Base-by-base conservation (phyloP, 2,797 vertebrate species). In the Acanthiza pusilla region DNA sequence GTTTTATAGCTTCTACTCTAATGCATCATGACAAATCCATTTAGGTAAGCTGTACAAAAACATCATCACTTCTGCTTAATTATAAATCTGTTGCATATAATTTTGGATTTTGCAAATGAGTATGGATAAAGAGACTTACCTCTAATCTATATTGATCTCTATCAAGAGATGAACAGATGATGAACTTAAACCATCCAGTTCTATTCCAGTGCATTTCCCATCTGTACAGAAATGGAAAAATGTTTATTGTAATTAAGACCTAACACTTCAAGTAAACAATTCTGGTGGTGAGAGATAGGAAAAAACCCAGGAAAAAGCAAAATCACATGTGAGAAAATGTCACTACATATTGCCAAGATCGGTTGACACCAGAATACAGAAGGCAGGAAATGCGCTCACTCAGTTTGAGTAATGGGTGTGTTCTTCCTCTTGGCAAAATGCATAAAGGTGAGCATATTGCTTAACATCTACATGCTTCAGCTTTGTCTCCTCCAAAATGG, bases 121-220 rank as follows among this genome's bases (percentile, higher is more conserved):
- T 91, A 90, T 84, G 85, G 73, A 89, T 96, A 94, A 96, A 89
- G 85, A 93, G 94, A 83, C 58, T 95, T 95, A 94, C 61, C 85
- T 94, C 88, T 95, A 95, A 96, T 96, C 95, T 94, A 45, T 94
- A 94, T 61, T 91, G 96, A 93, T 95, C 79, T 94, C 81, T 94
- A 67, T 81, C 62, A 96, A 92, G 79, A 72, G 82, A 93, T 84
- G 82, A 96, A 83, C 93, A 93, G 96, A 95, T 95, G 89, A 95
- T 89, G 75, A 90, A 94, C 91, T 91, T 77, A 88, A 89, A 94
- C 68, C 88, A 88, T 36, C n/a, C 62, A 29, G 50, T 93, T 95
- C 85, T 91, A 48, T 94, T 74, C 79, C 62, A 89, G 66, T 86
- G 79, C 70, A 66, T 93, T 93, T 96, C 58, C 85, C 79, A 93